Evolutionary conservation across 2,113 vertebrate genomes (phyloP), one percentile per base, ranked within the genome.

Genomic region (Brevimyrus niger): DNA sequence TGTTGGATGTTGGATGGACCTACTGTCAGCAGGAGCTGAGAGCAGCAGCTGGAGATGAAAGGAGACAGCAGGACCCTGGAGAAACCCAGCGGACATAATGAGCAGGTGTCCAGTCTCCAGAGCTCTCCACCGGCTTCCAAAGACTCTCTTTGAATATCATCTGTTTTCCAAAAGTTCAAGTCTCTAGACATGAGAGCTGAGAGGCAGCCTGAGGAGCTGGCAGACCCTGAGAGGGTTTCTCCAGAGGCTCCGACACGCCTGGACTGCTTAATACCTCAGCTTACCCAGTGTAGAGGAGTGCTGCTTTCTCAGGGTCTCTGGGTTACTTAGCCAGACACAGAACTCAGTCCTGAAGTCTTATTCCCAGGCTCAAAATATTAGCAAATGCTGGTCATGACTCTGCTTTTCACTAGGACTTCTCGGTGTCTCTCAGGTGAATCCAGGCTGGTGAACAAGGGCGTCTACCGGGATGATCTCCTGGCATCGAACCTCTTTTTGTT

Each of bases 31-130:
- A 42, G 73, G 35, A 80, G 73, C 17, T 42, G 35, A 38, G 5
- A 42, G 73, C 15, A 42, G 38, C 73, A 42, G 73, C 35, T 80
- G 73, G 31, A 80, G 73, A 80, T 80, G 73, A 80, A 80, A 80
- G 73, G 35, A 19, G 73, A 80, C n/a, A 3, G 0, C 11, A 38
- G 35, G 15, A 17, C n/a, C 31, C 73, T 42, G 17, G 73, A 42
- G 73, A 42, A 42, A 35, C 73, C 42, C 6, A 35, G 73, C 73
- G 31, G 35, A 4, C 35, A 19, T 80, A 80, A 80, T 80, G 35
- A 80, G 73, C 73, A 80, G 73, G 73, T 80, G 73, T 80, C 73
- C 69, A 5, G 35, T 76, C 69, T 76, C 69, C 69, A 76, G 69
- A 76, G 69, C 31, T 76, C 35, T 76, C 69, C 73, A 19, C 31